Evolutionary conservation across 1,140 invertebrate genomes (phyloP).

Genomic region (Panulirus ornatus): DNA sequence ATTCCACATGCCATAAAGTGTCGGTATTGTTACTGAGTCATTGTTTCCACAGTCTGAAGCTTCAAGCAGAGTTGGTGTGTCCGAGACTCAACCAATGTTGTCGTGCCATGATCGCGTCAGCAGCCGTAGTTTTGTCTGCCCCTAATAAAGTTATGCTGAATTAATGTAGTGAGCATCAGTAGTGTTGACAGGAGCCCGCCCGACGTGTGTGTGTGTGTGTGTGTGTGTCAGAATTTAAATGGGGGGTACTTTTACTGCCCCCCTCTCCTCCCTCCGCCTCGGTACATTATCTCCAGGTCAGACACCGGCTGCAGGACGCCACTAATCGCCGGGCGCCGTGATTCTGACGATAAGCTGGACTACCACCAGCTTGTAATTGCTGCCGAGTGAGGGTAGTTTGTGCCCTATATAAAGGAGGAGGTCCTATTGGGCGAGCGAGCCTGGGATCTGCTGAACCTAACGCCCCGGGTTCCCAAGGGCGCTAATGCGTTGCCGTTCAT

Average conservation of each 20-base stretch:
- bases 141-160: background rate
- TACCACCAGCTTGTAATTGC: conserved; percentile 51
- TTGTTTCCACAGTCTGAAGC: too few relatives aligned
- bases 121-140: background rate
- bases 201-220: background rate
- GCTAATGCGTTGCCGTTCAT: conserved; percentile 24
- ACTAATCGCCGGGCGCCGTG: background rate
- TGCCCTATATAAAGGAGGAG: background rate
- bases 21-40: too few relatives aligned
- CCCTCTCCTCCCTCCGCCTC: background rate
- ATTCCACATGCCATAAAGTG: too few relatives aligned
- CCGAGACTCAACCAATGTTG: too few relatives aligned
- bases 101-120: background rate
- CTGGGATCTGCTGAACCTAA: background rate
- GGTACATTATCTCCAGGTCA: background rate
- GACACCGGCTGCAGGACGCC: background rate
- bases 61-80: too few relatives aligned
- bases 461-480: background rate
- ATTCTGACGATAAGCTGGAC: conserved; percentile 11
- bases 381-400: conserved; percentile 40
- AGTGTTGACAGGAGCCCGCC: background rate
- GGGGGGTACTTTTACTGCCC: background rate
- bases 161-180: background rate
- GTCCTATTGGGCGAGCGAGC: too few relatives aligned
- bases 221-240: too few relatives aligned